phyloP scores from a whole-genome alignment of 2,797 vertebrate species.

The Microctenopoma stevenorrisi region DNA sequence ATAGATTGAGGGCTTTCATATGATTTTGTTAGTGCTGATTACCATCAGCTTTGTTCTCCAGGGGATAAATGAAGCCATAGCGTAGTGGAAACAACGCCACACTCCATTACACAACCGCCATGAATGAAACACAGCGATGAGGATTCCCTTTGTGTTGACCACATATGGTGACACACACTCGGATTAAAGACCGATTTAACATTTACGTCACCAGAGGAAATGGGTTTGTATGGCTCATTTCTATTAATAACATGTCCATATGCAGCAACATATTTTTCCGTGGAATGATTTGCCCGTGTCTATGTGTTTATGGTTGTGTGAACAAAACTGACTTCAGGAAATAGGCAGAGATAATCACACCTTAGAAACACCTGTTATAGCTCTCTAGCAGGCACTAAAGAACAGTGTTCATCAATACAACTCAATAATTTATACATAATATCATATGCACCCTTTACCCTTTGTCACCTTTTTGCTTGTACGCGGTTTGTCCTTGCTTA shows the following conservation, averaged over 20 bases:
- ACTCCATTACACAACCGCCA: constrained; percentile 43
- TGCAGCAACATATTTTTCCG: not conserved
- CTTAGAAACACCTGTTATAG: not conserved
- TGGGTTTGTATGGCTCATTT: constrained; percentile 17
- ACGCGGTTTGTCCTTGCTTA: no score
- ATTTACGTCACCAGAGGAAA: constrained; percentile 42
- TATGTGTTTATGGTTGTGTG: no score
- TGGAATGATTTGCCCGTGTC: no score
- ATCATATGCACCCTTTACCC: no score
- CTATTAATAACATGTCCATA: constrained; percentile 27
- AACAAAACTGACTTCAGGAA: no score
- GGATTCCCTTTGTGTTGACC: constrained; percentile 50
- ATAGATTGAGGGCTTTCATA: constrained; percentile 55
- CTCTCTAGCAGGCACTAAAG: not conserved
- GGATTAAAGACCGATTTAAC: constrained; percentile 40
- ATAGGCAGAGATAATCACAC: not conserved
- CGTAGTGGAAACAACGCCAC: constrained; percentile 57
- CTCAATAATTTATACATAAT: no score
- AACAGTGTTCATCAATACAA: no score
- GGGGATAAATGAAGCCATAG: constrained; percentile 38
- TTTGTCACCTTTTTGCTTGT: no score
- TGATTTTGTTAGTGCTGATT: constrained; percentile 34
- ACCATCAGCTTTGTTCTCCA: constrained; percentile 56
- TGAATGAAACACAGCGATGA: constrained; percentile 32
- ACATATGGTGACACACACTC: constrained; percentile 42